Percentiles rank a stretch among this genome's conserved stretches.
Conservation (phyloP, 2,113 vertebrate species). For the Jaculus jaculus region DNA sequence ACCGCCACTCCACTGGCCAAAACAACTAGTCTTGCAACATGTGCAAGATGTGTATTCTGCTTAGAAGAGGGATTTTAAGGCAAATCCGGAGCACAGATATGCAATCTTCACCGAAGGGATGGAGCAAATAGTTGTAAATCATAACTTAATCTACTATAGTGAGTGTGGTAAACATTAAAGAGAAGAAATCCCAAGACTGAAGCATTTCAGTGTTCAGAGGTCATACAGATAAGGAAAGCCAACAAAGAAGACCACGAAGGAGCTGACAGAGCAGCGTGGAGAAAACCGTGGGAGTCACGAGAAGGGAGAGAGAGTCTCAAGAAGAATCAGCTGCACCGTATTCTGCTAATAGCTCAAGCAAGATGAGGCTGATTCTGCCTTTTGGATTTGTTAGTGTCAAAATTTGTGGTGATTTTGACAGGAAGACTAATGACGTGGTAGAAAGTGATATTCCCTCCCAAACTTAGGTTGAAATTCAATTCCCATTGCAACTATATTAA, state of each 20-base stretch:
- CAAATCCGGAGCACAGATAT: neutral
- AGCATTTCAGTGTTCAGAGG: conserved; percentile 26
- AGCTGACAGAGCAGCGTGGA: neutral
- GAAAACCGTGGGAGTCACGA: conserved; percentile 8
- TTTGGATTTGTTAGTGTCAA: neutral
- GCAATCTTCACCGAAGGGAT: neutral
- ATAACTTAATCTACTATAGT: neutral
- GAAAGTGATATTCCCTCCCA: neutral
- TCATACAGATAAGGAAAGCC: conserved; percentile 11
- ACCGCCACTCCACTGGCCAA: neutral
- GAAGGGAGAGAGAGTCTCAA: neutral
- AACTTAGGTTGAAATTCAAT: neutral
- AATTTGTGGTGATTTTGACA: neutral
- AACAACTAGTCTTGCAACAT: neutral
- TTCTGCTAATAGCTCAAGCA: neutral
- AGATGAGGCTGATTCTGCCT: neutral
- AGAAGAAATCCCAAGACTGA: conserved; percentile 49
- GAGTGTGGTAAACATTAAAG: neutral
- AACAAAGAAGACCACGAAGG: neutral
- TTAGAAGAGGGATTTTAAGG: conserved; percentile 38
- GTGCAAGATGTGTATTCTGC: neutral
- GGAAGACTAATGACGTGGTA: neutral
- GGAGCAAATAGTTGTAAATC: neutral
- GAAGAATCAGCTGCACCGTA: neutral
- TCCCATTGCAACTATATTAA: neutral